These are phyloP conservation scores for Phylloscopus trochilus DNA, from an alignment of 2,113 vertebrate species.

Conservation along the genomic window DNA sequence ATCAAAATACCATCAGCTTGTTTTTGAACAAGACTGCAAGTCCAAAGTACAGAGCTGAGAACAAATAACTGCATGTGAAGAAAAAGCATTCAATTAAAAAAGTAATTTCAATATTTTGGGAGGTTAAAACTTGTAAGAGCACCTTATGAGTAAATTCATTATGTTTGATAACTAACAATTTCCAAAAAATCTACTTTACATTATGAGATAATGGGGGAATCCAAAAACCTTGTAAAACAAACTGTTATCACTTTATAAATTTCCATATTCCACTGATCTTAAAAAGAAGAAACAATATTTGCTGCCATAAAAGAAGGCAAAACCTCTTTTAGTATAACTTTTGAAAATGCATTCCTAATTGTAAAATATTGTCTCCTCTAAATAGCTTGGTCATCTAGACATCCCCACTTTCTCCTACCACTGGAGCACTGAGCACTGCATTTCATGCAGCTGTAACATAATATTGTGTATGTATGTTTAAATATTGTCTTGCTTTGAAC, in stretches of 20 bases:
- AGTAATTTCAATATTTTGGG: not conserved
- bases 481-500: not conserved
- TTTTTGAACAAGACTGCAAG: not conserved
- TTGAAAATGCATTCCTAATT: not conserved
- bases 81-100: not conserved
- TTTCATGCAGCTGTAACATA: not conserved
- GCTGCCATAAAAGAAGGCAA: not conserved
- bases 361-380: not conserved
- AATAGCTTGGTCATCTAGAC: not conserved
- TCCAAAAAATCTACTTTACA: not conserved
- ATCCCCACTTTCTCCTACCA: not conserved
- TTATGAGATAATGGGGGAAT: not conserved
- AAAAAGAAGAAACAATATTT: not conserved
- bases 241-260: not conserved
- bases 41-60: not conserved
- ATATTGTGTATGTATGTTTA: not conserved
- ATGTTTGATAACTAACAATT: not conserved
- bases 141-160: not conserved
- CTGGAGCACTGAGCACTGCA: not conserved
- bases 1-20: constrained; percentile 33
- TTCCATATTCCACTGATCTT: not conserved
- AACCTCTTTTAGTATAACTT: not conserved
- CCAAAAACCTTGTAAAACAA: not conserved
- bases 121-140: not conserved
- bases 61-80: not conserved